Percentiles rank a stretch among this genome's conserved stretches.
These are phyloP conservation scores for Anguilla rostrata DNA, from an alignment of 2,113 vertebrate genomes.

Conservation along the genomic window DNA sequence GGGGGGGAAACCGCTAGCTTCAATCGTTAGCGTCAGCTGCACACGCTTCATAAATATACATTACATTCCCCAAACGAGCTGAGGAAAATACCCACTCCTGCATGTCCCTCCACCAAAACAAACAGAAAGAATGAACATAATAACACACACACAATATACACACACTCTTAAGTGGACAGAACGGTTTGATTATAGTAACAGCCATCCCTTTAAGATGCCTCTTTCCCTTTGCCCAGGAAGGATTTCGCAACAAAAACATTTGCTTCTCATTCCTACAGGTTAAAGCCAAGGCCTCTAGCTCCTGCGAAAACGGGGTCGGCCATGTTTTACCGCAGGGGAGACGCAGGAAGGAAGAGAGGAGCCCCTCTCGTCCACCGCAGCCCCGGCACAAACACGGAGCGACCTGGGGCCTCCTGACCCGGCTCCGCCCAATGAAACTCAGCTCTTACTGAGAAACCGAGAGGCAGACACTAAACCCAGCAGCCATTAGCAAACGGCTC, in stretches of 20 bases:
- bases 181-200: neutral
- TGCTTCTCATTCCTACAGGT: constrained; percentile 38
- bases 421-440: constrained; percentile 49
- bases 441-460: constrained; percentile 44
- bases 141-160: neutral
- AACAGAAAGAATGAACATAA: neutral
- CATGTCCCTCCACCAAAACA: neutral
- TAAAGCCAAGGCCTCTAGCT: constrained; percentile 53
- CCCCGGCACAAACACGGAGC: constrained; percentile 48
- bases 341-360: constrained; percentile 29
- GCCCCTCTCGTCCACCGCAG: constrained; percentile 51
- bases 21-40: neutral
- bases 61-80: no score
- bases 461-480: constrained; percentile 4
- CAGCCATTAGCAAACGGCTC: neutral
- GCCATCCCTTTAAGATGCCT: neutral
- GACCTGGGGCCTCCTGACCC: constrained; percentile 43
- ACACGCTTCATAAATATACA: neutral
- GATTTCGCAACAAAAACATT: neutral
- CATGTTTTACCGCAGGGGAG: constrained; percentile 43
- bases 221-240: no score
- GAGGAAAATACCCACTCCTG: neutral
- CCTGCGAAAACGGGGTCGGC: constrained; percentile 41
- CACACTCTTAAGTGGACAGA: neutral
- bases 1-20: constrained; percentile 12